phyloP scores from a whole-genome alignment of 2,113 vertebrate genomes.

The Poeciliopsis prolifica region DNA sequence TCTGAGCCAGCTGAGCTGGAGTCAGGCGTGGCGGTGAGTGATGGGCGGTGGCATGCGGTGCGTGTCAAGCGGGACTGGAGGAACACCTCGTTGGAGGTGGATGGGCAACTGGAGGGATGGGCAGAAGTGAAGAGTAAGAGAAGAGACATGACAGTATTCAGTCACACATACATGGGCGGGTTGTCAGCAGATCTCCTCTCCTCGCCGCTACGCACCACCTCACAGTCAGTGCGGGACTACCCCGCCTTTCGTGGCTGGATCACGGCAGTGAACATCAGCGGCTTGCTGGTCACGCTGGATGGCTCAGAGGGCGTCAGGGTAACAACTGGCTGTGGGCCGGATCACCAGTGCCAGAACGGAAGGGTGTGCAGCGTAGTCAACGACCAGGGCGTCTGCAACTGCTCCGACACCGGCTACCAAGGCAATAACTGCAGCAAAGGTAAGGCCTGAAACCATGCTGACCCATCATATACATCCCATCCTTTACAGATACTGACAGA shows the following conservation, averaged over 20 bases:
- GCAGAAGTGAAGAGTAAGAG: constrained; percentile 97
- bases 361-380: constrained; percentile 95
- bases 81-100: constrained; percentile 94
- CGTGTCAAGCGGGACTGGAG: constrained; percentile 93
- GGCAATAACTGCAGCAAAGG: constrained; percentile 99
- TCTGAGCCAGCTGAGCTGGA: constrained; percentile 92
- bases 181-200: constrained; percentile 90
- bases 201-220: constrained; percentile 88
- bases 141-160: constrained; percentile 98
- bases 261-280: constrained; percentile 89
- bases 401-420: constrained; percentile 93
- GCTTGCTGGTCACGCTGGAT: constrained; percentile 79
- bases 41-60: constrained; percentile 91
- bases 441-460: constrained; percentile 82
- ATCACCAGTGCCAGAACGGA: constrained; percentile 93
- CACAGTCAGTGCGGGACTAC: constrained; percentile 86
- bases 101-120: constrained; percentile 88
- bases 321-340: constrained; percentile 84
- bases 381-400: constrained; percentile 92
- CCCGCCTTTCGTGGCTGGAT: constrained; percentile 94
- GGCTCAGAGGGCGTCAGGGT: constrained; percentile 88
- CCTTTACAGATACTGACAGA: constrained; percentile 31
- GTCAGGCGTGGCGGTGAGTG: constrained; percentile 89
- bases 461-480: constrained; percentile 72
- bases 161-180: constrained; percentile 92